Evolutionary conservation across 2,113 vertebrate genomes (phyloP).

Genomic region (Perca fluviatilis): DNA sequence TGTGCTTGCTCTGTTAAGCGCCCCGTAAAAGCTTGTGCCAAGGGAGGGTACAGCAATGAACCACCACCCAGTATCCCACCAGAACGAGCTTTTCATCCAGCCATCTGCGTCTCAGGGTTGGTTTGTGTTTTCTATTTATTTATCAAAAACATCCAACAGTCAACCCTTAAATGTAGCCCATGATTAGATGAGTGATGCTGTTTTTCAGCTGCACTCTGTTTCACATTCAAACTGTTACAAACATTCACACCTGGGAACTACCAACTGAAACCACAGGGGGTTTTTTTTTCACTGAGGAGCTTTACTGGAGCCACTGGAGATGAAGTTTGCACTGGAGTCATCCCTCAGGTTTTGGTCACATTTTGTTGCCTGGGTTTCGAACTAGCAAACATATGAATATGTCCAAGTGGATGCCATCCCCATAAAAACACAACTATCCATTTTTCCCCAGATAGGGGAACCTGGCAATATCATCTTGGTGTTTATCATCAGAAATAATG

Average conservation of each 20-base stretch:
- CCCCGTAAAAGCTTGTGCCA: slow-evolving; percentile 62
- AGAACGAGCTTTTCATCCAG: slow-evolving; percentile 58
- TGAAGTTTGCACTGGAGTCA: background rate
- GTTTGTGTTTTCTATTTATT: slow-evolving; percentile 61
- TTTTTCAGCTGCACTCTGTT: background rate
- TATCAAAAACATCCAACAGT: slow-evolving; percentile 49
- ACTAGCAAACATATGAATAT: too few relatives aligned
- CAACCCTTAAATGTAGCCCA: slow-evolving; percentile 30
- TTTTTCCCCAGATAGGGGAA: too few relatives aligned
- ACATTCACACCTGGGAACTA: slow-evolving; percentile 42
- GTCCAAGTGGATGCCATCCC: too few relatives aligned
- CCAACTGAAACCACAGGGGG: slow-evolving; percentile 1
- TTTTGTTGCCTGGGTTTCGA: background rate
- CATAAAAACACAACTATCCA: too few relatives aligned
- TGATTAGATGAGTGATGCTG: slow-evolving; percentile 19
- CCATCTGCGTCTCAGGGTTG: slow-evolving; percentile 41
- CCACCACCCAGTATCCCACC: slow-evolving; percentile 54
- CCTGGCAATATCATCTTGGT: too few relatives aligned
- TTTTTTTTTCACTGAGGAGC: background rate
- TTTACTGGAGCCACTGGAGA: slow-evolving; percentile 11
- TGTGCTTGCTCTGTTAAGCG: slow-evolving; percentile 58
- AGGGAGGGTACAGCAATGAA: slow-evolving; percentile 58
- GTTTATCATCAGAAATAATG: too few relatives aligned
- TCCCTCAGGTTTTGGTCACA: background rate
- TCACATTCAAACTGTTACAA: slow-evolving; percentile 21